Percentiles rank a stretch among this genome's conserved stretches.
Evolutionary conservation across 2,888 invertebrate genomes (phyloP).

Genomic region (Atrina japonica): DNA sequence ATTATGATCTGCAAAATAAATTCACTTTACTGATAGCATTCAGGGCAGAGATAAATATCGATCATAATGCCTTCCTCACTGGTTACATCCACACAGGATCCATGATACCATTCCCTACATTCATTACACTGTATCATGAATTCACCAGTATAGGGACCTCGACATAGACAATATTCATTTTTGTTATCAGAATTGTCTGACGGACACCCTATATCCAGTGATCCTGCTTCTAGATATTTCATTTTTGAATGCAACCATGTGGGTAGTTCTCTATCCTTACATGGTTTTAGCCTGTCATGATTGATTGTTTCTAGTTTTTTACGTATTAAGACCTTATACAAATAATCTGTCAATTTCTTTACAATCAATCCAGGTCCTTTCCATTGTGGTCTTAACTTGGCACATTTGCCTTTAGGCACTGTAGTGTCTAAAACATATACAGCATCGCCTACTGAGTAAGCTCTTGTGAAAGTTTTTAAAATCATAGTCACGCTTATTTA

Average conservation of each 20-base stretch:
- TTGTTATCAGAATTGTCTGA: background rate
- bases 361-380: conserved; percentile 23
- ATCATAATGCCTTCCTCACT: background rate
- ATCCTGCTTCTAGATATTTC: background rate
- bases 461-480: background rate
- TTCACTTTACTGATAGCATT: background rate
- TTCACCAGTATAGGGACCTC: conserved; percentile 7
- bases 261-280: conserved; percentile 16
- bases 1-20: no score
- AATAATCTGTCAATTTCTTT: conserved; percentile 7
- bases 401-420: conserved; percentile 5
- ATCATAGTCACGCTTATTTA: conserved; percentile 37
- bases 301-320: conserved; percentile 2
- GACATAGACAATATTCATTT: conserved; percentile 15
- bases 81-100: conserved; percentile 5
- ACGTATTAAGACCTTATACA: background rate
- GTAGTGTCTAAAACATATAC: conserved; percentile 19
- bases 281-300: conserved; percentile 23
- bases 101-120: conserved; percentile 16
- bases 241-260: background rate
- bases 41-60: background rate
- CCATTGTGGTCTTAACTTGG: conserved; percentile 20
- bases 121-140: conserved; percentile 24
- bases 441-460: conserved; percentile 13
- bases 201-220: background rate